A percentile compares a stretch with the other conserved stretches of the same genome.
phyloP scores from a whole-genome alignment of 2,113 vertebrate species.

The Pollimyrus isidori region DNA sequence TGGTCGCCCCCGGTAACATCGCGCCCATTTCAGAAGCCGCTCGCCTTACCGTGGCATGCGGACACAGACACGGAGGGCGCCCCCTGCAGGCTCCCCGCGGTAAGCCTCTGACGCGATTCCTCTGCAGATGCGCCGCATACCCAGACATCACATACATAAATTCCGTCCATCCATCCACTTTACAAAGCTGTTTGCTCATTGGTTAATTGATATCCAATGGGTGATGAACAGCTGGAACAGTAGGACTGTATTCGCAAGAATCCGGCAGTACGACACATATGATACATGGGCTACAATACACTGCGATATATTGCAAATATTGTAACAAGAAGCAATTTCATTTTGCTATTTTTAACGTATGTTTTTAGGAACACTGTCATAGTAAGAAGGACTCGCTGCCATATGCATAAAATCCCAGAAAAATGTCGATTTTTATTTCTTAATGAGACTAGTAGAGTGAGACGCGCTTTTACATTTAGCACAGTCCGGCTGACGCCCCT shows the following conservation, averaged over 20 bases:
- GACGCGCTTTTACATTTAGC: neutral
- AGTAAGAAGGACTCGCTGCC: neutral
- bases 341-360: neutral
- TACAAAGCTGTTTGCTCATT: neutral
- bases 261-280: neutral
- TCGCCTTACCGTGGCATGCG: neutral
- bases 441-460: neutral
- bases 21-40: neutral
- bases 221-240: neutral
- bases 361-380: neutral
- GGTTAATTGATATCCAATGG: neutral
- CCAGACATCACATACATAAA: neutral
- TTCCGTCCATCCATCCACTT: neutral
- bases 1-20: neutral
- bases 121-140: neutral
- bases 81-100: neutral
- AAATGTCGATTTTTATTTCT: too few relatives aligned
- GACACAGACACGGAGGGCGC: neutral
- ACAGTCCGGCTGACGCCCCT: too few relatives aligned
- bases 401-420: neutral
- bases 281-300: neutral
- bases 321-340: neutral
- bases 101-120: neutral
- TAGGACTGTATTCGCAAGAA: neutral
- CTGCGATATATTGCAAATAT: neutral